phyloP scores from a whole-genome alignment of 2,113 vertebrate species.

The Brachyhypopomus gauderio region DNA sequence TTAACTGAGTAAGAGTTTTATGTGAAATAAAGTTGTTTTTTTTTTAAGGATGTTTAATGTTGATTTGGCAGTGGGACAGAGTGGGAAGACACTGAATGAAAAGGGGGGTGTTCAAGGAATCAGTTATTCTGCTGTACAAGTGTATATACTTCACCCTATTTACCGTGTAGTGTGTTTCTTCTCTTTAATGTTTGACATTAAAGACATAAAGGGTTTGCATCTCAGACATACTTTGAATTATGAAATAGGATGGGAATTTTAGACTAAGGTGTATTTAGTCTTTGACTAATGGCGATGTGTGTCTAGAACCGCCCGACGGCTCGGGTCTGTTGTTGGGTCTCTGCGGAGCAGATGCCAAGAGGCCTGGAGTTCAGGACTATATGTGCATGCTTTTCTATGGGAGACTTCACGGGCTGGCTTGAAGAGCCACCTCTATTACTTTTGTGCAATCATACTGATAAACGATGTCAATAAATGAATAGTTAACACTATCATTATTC shows the following conservation, averaged over 20 bases:
- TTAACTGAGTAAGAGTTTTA: slow-evolving; percentile 61
- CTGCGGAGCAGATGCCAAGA: background rate
- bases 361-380: background rate
- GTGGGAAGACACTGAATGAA: background rate
- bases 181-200: background rate
- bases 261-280: background rate
- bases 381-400: too few species aligned
- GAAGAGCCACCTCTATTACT: background rate
- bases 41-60: slow-evolving; percentile 65
- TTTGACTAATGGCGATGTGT: background rate
- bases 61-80: slow-evolving; percentile 55
- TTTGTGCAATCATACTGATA: background rate
- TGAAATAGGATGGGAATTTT: background rate
- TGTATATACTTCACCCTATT: background rate
- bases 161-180: background rate
- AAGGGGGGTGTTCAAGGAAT: background rate
- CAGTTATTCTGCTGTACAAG: slow-evolving; percentile 17
- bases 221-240: background rate
- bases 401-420: background rate
- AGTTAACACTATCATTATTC: background rate
- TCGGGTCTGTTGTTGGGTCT: background rate
- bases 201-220: background rate
- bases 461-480: background rate
- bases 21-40: slow-evolving; percentile 42
- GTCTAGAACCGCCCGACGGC: background rate